Conservation (phyloP, 1,140 invertebrate species). For the Microvelia longipes region DNA sequence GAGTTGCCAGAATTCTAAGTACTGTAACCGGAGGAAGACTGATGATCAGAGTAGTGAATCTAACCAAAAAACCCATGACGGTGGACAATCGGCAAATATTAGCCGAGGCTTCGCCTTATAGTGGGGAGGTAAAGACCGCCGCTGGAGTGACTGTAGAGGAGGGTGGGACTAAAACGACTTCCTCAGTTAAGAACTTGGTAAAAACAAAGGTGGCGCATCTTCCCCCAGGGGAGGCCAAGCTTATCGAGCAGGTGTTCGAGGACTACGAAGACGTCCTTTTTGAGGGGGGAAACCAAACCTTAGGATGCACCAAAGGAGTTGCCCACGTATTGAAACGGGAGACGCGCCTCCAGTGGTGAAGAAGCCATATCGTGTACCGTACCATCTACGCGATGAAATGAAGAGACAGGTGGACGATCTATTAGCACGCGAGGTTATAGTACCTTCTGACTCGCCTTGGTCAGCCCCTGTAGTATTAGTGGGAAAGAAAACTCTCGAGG, state of each 20-base stretch:
- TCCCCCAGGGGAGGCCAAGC: neutral
- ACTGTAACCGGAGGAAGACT: too few species aligned
- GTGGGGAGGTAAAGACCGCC: too few species aligned
- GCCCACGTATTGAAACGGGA: neutral
- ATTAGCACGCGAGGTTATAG: neutral
- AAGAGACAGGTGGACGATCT: neutral
- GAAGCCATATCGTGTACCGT: neutral
- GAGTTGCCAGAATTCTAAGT: too few species aligned
- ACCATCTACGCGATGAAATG: neutral
- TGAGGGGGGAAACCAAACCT: neutral
- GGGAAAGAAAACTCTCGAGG: constrained; percentile 17
- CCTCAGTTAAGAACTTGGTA: neutral
- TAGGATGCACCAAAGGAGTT: neutral
- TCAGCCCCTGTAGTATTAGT: constrained; percentile 14
- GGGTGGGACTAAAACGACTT: neutral
- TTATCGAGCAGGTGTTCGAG: neutral
- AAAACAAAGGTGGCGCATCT: neutral
- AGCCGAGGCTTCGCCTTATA: too few species aligned
- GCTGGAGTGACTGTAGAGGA: too few species aligned
- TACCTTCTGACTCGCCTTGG: constrained; percentile 11
- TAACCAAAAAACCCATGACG: too few species aligned
- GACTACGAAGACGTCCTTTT: neutral
- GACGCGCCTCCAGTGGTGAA: neutral
- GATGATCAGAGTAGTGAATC: too few species aligned
- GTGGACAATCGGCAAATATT: too few species aligned